A percentile compares a stretch with the other conserved stretches of the same genome.
phyloP scores from a whole-genome alignment of 2,888 invertebrate genomes.

The Pseudoips prasinana region DNA sequence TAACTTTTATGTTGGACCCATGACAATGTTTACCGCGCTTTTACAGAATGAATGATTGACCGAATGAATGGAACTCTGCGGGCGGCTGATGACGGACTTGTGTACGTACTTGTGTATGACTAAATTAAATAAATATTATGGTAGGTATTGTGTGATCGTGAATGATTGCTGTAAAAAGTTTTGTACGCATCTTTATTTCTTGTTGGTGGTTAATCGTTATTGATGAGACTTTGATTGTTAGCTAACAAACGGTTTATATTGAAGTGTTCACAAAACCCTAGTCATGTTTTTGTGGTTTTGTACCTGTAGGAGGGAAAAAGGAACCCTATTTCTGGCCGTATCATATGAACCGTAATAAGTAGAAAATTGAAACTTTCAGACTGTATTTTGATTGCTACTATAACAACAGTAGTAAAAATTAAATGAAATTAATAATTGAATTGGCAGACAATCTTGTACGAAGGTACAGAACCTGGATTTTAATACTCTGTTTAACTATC shows the following conservation, averaged over 20 bases:
- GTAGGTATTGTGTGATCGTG: slow-evolving; percentile 26
- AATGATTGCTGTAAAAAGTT: slow-evolving; percentile 24
- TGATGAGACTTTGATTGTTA: slow-evolving; percentile 23
- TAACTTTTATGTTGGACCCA: slow-evolving; percentile 10
- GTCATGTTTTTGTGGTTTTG: no score
- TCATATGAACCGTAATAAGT: no score
- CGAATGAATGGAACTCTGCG: slow-evolving; percentile 43
- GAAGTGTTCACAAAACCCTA: no score
- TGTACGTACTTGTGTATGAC: slow-evolving; percentile 34
- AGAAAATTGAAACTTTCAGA: no score
- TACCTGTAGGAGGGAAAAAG: no score
- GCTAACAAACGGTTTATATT: not conserved
- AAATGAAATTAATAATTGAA: no score
- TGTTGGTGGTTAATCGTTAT: slow-evolving; percentile 20
- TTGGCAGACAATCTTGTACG: no score
- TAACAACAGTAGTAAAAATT: no score
- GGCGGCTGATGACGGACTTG: slow-evolving; percentile 43
- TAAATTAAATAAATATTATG: slow-evolving; percentile 41
- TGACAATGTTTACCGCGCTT: slow-evolving; percentile 42
- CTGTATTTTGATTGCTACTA: no score
- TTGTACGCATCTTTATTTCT: slow-evolving; percentile 20
- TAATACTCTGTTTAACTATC: no score
- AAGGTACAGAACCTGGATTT: no score
- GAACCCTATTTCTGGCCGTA: no score
- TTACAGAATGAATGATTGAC: slow-evolving; percentile 41